phyloP scores from a whole-genome alignment of 2,113 vertebrate genomes.

The Phylloscopus trochiloides region DNA sequence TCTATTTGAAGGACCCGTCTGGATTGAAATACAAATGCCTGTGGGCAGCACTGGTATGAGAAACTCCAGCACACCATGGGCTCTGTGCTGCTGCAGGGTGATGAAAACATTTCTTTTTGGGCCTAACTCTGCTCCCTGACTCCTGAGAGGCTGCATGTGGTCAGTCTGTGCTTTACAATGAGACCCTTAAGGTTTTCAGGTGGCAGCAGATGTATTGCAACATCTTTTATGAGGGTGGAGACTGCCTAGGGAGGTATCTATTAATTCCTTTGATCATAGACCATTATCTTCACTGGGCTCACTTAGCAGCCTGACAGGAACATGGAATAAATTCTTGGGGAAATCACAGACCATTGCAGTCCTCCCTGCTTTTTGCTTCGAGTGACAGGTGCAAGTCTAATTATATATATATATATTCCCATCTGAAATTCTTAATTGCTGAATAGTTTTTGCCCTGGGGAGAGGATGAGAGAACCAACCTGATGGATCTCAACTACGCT shows the following conservation, averaged over 20 bases:
- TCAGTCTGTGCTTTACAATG: not conserved
- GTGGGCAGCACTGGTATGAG: not conserved
- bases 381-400: not conserved
- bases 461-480: not conserved
- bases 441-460: not conserved
- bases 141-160: not conserved
- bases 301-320: not conserved
- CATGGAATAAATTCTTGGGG: not conserved
- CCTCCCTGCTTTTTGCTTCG: not conserved
- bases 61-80: not conserved
- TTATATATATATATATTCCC: not conserved
- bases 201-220: not conserved
- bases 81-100: not conserved
- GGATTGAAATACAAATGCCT: accelerated
- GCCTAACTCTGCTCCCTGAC: not conserved
- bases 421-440: not conserved
- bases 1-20: not conserved
- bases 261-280: not conserved
- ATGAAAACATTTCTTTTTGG: not conserved
- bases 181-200: not conserved
- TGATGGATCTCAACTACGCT: not conserved
- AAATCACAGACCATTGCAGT: not conserved
- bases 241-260: not conserved
- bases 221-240: not conserved
- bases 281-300: not conserved